phyloP scores from a whole-genome alignment of 2,113 vertebrate species.

The Ochotona curzoniae region DNA sequence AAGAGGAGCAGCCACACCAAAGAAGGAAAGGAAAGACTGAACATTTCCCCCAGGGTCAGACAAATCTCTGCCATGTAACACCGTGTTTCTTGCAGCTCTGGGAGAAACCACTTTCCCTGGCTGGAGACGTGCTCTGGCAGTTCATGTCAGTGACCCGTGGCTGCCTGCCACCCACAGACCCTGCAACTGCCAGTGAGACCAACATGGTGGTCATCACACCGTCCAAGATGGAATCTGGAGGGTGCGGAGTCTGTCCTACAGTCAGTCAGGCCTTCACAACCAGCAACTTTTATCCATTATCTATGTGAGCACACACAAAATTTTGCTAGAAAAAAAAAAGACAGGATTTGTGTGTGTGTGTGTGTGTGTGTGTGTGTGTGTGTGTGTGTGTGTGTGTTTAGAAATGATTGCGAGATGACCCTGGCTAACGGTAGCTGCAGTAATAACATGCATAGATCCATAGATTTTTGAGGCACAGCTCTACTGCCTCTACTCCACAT shows the following conservation, averaged over 20 bases:
- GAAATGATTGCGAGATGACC: not conserved
- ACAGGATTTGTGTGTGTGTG: no score
- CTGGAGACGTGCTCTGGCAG: not conserved
- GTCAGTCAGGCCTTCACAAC: not conserved
- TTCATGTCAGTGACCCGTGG: not conserved
- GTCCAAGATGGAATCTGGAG: not conserved
- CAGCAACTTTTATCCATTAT: not conserved
- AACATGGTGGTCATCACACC: fast-evolving
- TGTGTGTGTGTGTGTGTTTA: not conserved
- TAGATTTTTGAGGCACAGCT: not conserved
- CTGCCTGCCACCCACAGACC: not conserved
- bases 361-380: no score
- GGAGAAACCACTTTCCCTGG: not conserved
- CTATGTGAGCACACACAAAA: not conserved
- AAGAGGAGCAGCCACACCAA: not conserved
- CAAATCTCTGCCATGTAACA: not conserved
- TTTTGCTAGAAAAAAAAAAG: constrained; percentile 18
- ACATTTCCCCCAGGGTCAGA: not conserved
- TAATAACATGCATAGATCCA: not conserved
- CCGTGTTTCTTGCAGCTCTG: not conserved
- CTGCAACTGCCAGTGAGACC: not conserved
- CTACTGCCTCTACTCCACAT: not conserved
- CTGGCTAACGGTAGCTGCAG: not conserved
- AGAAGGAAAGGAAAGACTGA: not conserved
- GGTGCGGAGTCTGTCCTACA: no score